A percentile compares a stretch with the other conserved stretches of the same genome.
Conservation (phyloP, 2,113 vertebrate genomes). For the Petrocephalus microphthalmus region DNA sequence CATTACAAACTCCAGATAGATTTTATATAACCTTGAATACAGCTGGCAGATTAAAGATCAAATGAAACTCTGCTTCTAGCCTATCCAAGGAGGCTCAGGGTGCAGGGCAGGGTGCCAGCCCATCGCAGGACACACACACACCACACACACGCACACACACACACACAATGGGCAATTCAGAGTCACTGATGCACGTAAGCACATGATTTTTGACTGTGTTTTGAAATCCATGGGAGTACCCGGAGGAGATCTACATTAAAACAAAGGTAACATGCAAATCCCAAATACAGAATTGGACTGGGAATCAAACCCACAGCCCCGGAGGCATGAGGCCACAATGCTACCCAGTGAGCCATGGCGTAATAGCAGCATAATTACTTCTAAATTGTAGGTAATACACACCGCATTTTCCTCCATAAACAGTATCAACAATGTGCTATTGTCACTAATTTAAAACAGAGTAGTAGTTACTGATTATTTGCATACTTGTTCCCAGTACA, state of each 20-base stretch:
- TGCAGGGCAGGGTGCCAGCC: not conserved
- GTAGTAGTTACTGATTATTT: not conserved
- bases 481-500: not conserved
- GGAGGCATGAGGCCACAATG: not conserved
- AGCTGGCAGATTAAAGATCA: not conserved
- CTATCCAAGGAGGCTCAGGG: not conserved
- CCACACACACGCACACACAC: not conserved
- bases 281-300: not conserved
- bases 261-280: not conserved
- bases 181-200: not conserved
- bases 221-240: not conserved
- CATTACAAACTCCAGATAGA: not conserved
- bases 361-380: not conserved
- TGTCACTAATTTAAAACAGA: not conserved
- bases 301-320: not conserved
- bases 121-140: not conserved
- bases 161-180: not conserved
- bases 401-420: not conserved
- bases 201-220: not conserved
- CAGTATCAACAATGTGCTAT: not conserved
- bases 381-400: not conserved
- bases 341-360: not conserved
- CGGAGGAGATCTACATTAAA: not conserved
- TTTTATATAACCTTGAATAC: not conserved
- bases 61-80: too few species aligned